Percentiles rank a stretch among this genome's conserved stretches.
phyloP scores from a whole-genome alignment of 1,140 invertebrate genomes.

The Cherax destructor region DNA sequence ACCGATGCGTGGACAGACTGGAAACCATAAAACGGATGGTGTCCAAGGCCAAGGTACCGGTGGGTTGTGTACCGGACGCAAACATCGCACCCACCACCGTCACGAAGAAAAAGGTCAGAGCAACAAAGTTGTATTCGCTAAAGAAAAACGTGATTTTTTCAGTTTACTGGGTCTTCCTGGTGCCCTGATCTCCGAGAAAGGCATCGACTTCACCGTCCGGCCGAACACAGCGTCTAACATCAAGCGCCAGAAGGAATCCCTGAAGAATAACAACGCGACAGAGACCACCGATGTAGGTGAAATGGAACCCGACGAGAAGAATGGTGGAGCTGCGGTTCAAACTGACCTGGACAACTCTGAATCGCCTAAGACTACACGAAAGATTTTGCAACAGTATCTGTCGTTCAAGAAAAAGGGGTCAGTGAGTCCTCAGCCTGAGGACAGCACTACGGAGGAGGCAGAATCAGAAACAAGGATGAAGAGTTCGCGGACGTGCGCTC shows the following conservation, averaged over 20 bases:
- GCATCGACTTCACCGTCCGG: conserved; percentile 65
- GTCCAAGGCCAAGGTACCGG: conserved; percentile 54
- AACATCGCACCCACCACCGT: conserved; percentile 65
- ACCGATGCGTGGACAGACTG: conserved; percentile 17
- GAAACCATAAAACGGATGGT: conserved; percentile 58
- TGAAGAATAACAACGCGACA: conserved; percentile 13
- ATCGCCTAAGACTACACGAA: conserved; percentile 19
- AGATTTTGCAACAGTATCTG: conserved; percentile 46
- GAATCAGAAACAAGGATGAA: background rate
- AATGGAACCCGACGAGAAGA: conserved; percentile 55
- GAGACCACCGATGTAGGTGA: conserved; percentile 23
- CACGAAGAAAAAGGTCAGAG: conserved; percentile 70
- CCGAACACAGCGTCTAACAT: conserved; percentile 50
- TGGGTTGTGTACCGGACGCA: conserved; percentile 64
- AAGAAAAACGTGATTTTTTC: conserved; percentile 69
- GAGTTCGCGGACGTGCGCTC: conserved; percentile 36
- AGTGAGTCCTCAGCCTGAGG: conserved; percentile 55
- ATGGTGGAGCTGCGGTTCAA: conserved; percentile 25
- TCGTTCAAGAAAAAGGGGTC: conserved; percentile 60
- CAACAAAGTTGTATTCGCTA: conserved; percentile 67
- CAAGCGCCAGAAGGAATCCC: background rate
- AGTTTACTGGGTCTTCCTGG: conserved; percentile 67
- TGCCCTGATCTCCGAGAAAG: conserved; percentile 66
- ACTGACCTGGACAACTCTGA: background rate
- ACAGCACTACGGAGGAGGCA: background rate